Conservation (phyloP, 2,113 vertebrate species). For the Myotis brandtii region DNA sequence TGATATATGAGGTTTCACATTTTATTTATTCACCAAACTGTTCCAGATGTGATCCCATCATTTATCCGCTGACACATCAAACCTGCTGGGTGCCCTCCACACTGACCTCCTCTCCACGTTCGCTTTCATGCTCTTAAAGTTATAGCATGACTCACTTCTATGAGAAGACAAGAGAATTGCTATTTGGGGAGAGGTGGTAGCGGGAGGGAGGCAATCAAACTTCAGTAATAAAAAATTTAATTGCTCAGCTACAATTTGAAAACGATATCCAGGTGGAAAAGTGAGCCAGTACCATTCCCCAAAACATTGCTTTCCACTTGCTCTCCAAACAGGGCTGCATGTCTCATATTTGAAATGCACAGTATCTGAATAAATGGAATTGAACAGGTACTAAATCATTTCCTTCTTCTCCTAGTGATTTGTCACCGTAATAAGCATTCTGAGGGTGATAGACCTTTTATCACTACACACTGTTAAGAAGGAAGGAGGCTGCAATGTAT, state of each 20-base stretch:
- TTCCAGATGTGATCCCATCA: constrained; percentile 96
- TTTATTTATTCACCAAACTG: constrained; percentile 96
- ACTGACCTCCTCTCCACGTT: constrained; percentile 89
- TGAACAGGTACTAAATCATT: constrained; percentile 81
- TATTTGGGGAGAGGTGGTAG: constrained; percentile 61
- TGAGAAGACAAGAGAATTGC: constrained; percentile 86
- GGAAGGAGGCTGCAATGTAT: constrained; percentile 62
- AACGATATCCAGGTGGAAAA: constrained; percentile 87
- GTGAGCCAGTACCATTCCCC: constrained; percentile 71
- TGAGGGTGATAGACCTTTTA: constrained; percentile 78
- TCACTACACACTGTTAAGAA: constrained; percentile 74
- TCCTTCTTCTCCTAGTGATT: constrained; percentile 74
- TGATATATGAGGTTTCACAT: constrained; percentile 93
- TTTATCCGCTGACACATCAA: constrained; percentile 95
- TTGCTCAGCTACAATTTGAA: constrained; percentile 84
- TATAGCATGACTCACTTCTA: constrained; percentile 84
- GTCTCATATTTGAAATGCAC: constrained; percentile 69
- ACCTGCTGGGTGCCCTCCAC: constrained; percentile 91
- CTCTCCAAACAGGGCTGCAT: constrained; percentile 73
- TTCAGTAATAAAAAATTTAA: constrained; percentile 87
- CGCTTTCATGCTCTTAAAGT: constrained; percentile 88
- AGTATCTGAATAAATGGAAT: constrained; percentile 76
- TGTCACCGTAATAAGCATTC: constrained; percentile 81
- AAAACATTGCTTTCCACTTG: constrained; percentile 76
- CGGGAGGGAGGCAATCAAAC: constrained; percentile 63